phyloP scores from a whole-genome alignment of 2,113 vertebrate genomes.

The Mormyrus iriodes region DNA sequence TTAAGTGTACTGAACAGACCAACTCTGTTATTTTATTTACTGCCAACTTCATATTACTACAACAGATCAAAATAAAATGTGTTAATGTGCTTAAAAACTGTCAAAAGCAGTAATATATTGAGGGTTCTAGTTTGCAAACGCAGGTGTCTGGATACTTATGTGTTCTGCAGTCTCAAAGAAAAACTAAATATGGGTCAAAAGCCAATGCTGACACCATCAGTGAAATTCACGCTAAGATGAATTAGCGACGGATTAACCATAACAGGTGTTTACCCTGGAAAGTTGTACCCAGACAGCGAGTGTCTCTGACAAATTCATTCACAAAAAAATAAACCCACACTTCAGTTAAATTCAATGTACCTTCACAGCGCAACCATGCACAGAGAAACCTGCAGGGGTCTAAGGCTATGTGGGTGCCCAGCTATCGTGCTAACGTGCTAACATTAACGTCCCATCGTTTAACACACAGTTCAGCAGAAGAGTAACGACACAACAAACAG shows the following conservation, averaged over 20 bases:
- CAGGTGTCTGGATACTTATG: not conserved
- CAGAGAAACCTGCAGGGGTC: not conserved
- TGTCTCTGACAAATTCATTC: not conserved
- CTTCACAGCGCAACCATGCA: not conserved
- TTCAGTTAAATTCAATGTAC: not conserved
- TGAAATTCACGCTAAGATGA: not conserved
- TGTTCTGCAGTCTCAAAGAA: not conserved
- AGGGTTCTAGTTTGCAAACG: not conserved
- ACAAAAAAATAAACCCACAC: slow-evolving; percentile 1
- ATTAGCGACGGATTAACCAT: not conserved
- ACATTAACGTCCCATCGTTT: not conserved
- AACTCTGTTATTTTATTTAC: not conserved
- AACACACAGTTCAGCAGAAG: not conserved
- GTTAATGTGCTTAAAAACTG: not conserved
- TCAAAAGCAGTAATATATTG: not conserved
- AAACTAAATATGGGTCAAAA: not conserved
- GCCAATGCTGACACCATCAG: not conserved
- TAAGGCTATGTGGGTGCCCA: not conserved
- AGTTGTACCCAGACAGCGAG: not conserved
- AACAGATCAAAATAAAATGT: not conserved
- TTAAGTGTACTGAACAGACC: not conserved
- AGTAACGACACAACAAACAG: not conserved
- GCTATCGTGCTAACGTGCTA: not conserved
- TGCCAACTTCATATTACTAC: not conserved
- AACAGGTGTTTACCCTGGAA: not conserved